Conservation (phyloP, 2,113 vertebrate genomes). For the Genyomyrus donnyi region DNA sequence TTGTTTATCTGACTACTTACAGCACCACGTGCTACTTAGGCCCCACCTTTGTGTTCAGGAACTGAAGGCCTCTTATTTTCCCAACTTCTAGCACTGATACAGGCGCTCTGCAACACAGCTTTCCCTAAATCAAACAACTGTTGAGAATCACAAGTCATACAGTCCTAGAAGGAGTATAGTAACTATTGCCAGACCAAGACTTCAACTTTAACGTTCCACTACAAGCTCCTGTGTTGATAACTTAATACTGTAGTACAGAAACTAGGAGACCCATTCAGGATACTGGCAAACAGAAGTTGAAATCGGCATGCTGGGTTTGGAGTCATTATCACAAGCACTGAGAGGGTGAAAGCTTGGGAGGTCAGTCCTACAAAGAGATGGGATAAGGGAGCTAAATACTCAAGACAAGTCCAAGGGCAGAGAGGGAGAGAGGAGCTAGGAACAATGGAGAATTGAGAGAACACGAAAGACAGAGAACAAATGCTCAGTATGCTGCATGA, state of each 20-base stretch:
- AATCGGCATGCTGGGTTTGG: background rate
- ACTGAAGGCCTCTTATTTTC: background rate
- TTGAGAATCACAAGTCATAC: background rate
- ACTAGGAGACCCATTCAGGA: background rate
- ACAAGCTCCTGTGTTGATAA: background rate
- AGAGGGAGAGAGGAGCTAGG: background rate
- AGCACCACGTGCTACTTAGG: background rate
- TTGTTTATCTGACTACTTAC: background rate
- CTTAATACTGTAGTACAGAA: background rate
- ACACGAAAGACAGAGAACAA: background rate
- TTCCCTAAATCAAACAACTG: background rate
- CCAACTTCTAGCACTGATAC: background rate
- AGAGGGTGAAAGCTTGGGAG: background rate
- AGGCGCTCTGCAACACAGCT: background rate
- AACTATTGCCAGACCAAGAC: background rate
- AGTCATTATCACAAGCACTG: background rate
- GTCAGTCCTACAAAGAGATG: background rate
- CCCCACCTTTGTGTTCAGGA: background rate
- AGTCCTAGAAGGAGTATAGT: background rate
- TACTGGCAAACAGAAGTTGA: background rate
- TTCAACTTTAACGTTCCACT: background rate
- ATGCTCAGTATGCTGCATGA: too few species aligned
- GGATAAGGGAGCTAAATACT: background rate
- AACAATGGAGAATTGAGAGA: background rate
- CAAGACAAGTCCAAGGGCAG: background rate